Base-by-base conservation (phyloP, 2,113 vertebrate genomes). In the Halcyon malimbica region DNA sequence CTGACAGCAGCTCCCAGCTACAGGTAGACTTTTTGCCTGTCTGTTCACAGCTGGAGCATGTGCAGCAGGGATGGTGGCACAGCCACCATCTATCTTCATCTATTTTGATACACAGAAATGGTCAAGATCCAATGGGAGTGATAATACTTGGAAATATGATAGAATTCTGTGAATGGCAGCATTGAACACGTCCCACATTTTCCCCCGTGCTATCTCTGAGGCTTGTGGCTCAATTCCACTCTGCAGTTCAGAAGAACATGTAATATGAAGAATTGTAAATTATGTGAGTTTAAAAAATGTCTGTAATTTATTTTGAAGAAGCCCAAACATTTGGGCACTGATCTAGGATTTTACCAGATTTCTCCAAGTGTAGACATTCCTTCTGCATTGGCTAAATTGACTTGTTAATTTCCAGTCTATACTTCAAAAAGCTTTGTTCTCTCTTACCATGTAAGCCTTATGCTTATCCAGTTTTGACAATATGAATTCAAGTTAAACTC, bases 11-110 rank as follows among this genome's bases (percentile, higher is more conserved):
- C 3, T 81, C 6, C 35, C 25, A 83, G 18, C 7, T 70, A 7
- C 16, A 2, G 2, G 19, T 4, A 51, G 33, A 37, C 18, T 39
- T 57, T n/a, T 81, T 20, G 14, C 10, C 0, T 33, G 2, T 44
- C 18, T 35, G 5, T 41, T 53, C 23, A 18, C 10, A 35, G 8
- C 11, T 70, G 25, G 31, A 8, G 25, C 6, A 18, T 15, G 48
- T 57, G 21, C 24, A 54, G 60, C 8, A 39, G 44, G 26, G 28
- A 9, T 90, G 64, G 56, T 42, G 14, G 21, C 23, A 62, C 17
- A 46, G 13, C 26, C 20, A 56, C 13, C 19, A 11, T 29, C 46
- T 25, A 3, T 82, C 17, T 89, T 76, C 26, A 25, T 65, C 54
- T 53, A 0, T 42, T 81, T 62, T 67, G 64, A 17, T 48, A 16